Base-by-base conservation (phyloP, 2,888 invertebrate genomes). In the Molorchus minor region DNA sequence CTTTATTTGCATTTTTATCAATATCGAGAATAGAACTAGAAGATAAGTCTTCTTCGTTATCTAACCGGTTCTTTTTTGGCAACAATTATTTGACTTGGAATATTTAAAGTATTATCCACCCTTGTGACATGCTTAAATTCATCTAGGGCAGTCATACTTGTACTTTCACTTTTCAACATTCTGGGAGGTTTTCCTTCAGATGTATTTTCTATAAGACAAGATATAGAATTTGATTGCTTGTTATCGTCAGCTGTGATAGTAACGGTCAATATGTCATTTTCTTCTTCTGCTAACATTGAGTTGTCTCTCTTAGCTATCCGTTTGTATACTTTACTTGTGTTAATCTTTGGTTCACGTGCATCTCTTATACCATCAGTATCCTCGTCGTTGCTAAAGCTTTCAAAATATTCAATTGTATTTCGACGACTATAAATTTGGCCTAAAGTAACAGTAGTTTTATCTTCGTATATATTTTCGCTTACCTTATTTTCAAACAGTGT, bases 351-450 rank as follows among this genome's bases (percentile, higher is more conserved):
- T 5, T 41, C 25, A 33, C 43, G 30, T 16, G 17, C 25, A 53
- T 13, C 19, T 15, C 7, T 49, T 58, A 56, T 46, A n/a, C n/a
- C n/a, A 25, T 56, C 46, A 35, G 35, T 30, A 47, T 56, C 55
- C 15, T 61, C 55, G 12, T 66, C 61, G n/a, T n/a, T n/a, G n/a
- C n/a, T n/a, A n/a, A n/a, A n/a, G n/a, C n/a, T n/a, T n/a, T n/a
- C n/a, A n/a, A n/a, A n/a, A n/a, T n/a, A n/a, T n/a, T n/a, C n/a
- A n/a, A n/a, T n/a, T n/a, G n/a, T n/a, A n/a, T n/a, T n/a, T n/a
- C n/a, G n/a, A n/a, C n/a, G n/a, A 10, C 19, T 38, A 51, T 72
- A 72, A 58, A 73, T 73, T 20, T 58, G 64, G 1, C 73, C 71
- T 2, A 73, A 53, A 16, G 71, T 68, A 10, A 53, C 44, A 13